phyloP scores from a whole-genome alignment of 2,113 vertebrate species.

The Chauna torquata region DNA sequence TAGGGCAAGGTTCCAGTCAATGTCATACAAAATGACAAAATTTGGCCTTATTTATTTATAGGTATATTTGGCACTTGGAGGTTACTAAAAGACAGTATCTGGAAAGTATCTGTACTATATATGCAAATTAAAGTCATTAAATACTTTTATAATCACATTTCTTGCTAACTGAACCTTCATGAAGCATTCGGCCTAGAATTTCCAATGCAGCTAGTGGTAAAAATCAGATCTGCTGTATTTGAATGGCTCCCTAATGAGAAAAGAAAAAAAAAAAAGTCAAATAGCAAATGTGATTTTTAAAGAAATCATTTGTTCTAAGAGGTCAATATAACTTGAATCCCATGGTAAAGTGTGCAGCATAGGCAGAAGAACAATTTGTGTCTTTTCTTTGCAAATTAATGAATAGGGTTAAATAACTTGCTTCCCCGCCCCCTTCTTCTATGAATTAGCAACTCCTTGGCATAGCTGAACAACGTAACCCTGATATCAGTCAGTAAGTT shows the following conservation, averaged over 20 bases:
- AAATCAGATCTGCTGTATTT: neutral
- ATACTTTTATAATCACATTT: neutral
- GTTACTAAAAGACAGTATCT: neutral
- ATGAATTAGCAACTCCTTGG: neutral
- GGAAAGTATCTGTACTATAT: neutral
- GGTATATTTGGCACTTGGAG: neutral
- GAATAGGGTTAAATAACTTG: neutral
- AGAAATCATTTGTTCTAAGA: neutral
- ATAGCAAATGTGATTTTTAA: neutral
- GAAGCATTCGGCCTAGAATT: neutral
- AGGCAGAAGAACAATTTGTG: neutral
- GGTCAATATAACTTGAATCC: neutral
- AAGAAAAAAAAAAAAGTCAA: no score
- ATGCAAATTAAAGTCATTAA: neutral
- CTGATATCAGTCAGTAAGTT: neutral
- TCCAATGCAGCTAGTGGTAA: neutral
- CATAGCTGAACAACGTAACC: neutral
- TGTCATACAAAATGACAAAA: neutral
- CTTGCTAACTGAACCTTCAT: neutral
- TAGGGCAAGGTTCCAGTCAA: neutral
- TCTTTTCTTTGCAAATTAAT: neutral
- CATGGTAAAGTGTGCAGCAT: neutral
- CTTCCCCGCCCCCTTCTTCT: no score
- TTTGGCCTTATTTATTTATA: neutral
- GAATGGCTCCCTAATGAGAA: neutral